A percentile compares a stretch with the other conserved stretches of the same genome.
Conservation (phyloP, 2,888 invertebrate genomes). For the Acrobeloides nanus region DNA sequence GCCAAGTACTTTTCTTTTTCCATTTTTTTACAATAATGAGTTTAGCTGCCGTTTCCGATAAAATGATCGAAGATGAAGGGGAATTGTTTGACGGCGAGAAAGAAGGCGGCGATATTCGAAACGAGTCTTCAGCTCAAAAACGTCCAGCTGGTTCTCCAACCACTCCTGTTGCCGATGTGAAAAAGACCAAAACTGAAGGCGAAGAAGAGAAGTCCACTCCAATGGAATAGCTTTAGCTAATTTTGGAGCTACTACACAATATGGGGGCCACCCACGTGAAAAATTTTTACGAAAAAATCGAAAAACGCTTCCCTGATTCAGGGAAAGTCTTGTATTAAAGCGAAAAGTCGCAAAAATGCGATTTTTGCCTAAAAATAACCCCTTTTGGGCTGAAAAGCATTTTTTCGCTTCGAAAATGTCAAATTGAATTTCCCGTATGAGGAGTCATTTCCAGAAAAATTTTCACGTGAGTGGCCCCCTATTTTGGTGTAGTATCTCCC, state of each 20-base stretch:
- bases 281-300: no score
- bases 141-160: conserved; percentile 47
- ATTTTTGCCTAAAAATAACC: no score
- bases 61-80: conserved; percentile 85
- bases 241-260: background rate
- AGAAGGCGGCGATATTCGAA: conserved; percentile 68
- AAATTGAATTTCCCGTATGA: no score
- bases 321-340: no score
- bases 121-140: conserved; percentile 55
- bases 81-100: conserved; percentile 73
- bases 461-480: no score
- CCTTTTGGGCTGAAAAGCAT: no score
- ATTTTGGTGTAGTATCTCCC: background rate
- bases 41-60: conserved; percentile 65
- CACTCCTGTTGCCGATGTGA: no score
- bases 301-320: no score
- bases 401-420: no score
- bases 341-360: no score
- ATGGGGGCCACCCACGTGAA: no score
- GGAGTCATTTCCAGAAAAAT: no score
- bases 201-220: conserved; percentile 3
- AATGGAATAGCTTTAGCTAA: background rate
- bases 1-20: conserved; percentile 15
- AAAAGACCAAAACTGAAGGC: conserved; percentile 1
- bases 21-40: background rate